Evolutionary conservation across 2,888 invertebrate species (phyloP).

Genomic region (Oxycera nigricornis): DNA sequence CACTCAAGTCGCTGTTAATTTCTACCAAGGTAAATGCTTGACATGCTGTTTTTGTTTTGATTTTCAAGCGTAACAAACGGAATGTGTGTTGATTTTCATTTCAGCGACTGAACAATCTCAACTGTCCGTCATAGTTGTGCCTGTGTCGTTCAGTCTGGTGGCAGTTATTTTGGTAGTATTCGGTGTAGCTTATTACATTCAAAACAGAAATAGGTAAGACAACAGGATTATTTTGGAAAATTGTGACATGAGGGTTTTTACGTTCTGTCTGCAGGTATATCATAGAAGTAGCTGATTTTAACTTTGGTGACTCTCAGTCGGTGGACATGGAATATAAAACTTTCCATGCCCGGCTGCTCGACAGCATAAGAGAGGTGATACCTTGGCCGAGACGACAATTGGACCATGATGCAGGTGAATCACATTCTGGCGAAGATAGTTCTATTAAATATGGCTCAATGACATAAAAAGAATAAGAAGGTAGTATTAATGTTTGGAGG

Average conservation of each 20-base stretch:
- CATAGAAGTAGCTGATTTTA: conserved; percentile 89
- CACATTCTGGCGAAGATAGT: conserved; percentile 52
- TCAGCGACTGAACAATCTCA: conserved; percentile 80
- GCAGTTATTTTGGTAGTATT: conserved; percentile 85
- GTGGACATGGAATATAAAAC: conserved; percentile 87
- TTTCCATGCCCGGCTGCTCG: conserved; percentile 80
- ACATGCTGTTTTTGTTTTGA: not conserved
- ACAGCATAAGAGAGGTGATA: conserved; percentile 74
- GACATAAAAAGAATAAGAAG: conserved; percentile 48
- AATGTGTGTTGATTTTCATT: conserved; percentile 53
- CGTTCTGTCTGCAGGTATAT: conserved; percentile 67
- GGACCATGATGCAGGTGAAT: conserved; percentile 50
- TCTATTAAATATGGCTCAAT: conserved; percentile 51
- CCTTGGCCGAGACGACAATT: conserved; percentile 52
- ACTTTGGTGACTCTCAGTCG: conserved; percentile 79
- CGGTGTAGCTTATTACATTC: conserved; percentile 86
- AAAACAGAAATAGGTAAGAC: conserved; percentile 76
- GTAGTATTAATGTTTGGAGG: conserved; percentile 9
- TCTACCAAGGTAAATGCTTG: conserved; percentile 79
- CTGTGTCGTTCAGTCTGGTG: conserved; percentile 80
- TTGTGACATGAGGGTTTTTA: not conserved
- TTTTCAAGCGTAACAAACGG: not conserved
- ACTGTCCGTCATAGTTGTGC: conserved; percentile 86
- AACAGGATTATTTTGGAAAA: not conserved
- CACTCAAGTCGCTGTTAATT: conserved; percentile 76